phyloP scores from a whole-genome alignment of 1,140 invertebrate genomes.

The Zophobas atratus region DNA sequence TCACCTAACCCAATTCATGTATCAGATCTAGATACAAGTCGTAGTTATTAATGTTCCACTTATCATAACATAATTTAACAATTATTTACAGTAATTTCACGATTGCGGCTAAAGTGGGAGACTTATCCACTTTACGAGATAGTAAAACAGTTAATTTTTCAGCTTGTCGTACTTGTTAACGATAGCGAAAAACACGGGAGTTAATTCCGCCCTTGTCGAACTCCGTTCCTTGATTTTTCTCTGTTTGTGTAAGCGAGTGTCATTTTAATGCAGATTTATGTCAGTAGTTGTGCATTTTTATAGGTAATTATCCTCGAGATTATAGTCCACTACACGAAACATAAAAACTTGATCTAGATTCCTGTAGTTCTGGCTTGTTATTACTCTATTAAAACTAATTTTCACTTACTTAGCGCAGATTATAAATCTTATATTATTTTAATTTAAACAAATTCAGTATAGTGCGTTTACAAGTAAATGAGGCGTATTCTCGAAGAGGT shows the following conservation, averaged over 20 bases:
- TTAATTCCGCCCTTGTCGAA: too few relatives aligned
- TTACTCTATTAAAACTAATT: conserved; percentile 15
- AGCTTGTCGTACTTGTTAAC: too few relatives aligned
- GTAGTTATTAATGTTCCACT: conserved; percentile 26
- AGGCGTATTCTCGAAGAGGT: conserved; percentile 6
- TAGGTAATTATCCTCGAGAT: too few relatives aligned
- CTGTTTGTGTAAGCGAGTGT: too few relatives aligned
- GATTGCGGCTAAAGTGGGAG: not conserved
- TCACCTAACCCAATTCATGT: conserved; percentile 36
- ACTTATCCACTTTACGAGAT: too few relatives aligned
- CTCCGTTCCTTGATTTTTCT: too few relatives aligned
- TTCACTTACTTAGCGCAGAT: conserved; percentile 17
- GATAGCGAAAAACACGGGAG: too few relatives aligned
- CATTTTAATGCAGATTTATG: too few relatives aligned
- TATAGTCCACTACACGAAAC: not conserved
- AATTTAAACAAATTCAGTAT: conserved; percentile 13
- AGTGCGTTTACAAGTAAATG: conserved; percentile 23
- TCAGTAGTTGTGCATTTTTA: too few relatives aligned
- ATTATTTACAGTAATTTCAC: not conserved
- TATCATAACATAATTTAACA: conserved; percentile 3
- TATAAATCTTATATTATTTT: conserved; percentile 17
- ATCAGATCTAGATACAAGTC: conserved; percentile 27
- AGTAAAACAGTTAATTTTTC: too few relatives aligned
- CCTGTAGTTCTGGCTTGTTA: conserved; percentile 6
- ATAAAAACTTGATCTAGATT: too few relatives aligned